phyloP scores from a whole-genome alignment of 2,113 vertebrate species.

The Sylvicapra grimmia region DNA sequence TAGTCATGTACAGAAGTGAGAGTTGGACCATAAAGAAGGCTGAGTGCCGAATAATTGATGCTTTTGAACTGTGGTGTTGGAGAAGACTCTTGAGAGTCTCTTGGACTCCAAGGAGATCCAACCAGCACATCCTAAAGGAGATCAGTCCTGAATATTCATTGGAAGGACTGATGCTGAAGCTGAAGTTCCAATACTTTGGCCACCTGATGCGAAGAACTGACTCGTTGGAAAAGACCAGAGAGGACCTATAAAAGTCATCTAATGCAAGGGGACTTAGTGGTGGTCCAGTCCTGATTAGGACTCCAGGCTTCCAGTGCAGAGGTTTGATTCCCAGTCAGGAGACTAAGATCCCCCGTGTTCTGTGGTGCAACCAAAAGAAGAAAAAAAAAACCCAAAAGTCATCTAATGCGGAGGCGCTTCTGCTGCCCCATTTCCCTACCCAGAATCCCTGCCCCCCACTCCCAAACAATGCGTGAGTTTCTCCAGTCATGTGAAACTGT shows the following conservation, averaged over 20 bases:
- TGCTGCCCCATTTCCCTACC: background rate
- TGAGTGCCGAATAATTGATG: background rate
- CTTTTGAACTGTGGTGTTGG: background rate
- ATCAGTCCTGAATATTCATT: background rate
- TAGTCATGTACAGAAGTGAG: background rate
- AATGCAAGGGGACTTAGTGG: background rate
- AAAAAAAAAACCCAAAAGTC: background rate
- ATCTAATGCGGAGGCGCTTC: background rate
- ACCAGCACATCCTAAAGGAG: background rate
- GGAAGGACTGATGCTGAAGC: background rate
- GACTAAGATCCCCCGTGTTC: background rate
- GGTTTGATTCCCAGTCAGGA: background rate
- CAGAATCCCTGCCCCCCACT: rapidly evolving
- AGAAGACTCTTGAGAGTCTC: background rate
- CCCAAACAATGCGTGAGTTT: background rate
- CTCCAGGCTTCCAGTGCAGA: background rate
- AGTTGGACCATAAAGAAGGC: background rate
- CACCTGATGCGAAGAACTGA: background rate
- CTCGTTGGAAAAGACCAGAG: background rate
- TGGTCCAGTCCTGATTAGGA: background rate
- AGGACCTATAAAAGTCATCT: background rate
- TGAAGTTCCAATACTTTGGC: background rate
- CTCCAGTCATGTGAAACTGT: background rate
- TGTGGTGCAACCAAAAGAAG: background rate
- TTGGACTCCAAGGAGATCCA: background rate